Percentiles rank a stretch among this genome's conserved stretches.
Evolutionary conservation across 2,797 vertebrate genomes (phyloP).

Genomic region (Hydrolagus colliei): DNA sequence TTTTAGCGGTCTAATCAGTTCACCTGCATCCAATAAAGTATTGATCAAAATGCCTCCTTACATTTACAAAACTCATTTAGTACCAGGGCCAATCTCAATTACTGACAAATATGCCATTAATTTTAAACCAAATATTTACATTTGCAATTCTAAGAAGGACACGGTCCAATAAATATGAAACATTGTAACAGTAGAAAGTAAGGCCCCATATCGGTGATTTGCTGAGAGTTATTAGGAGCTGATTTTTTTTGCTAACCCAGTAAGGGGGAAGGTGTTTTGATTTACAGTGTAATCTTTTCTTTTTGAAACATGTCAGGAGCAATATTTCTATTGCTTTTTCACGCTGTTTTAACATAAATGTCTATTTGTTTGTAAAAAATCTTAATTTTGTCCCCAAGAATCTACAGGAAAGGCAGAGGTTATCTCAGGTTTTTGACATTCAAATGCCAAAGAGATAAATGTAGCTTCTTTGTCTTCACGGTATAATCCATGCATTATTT

Average conservation of each 20-base stretch:
- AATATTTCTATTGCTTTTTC: not conserved
- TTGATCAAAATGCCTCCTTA: not conserved
- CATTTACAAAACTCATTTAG: not conserved
- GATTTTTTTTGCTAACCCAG: not conserved
- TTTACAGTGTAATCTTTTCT: not conserved
- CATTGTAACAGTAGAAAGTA: not conserved
- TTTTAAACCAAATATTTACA: not conserved
- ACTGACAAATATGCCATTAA: not conserved
- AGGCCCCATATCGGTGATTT: not conserved
- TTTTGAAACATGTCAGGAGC: not conserved
- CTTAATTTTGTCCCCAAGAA: conserved; percentile 30
- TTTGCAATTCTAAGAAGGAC: not conserved
- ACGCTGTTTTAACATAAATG: not conserved
- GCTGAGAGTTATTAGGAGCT: conserved; percentile 2
- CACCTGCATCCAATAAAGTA: not conserved
- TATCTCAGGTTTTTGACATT: conserved; percentile 38
- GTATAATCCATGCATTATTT: conserved; percentile 44
- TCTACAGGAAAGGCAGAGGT: conserved; percentile 31
- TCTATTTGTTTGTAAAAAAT: conserved; percentile 12
- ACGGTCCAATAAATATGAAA: conserved; percentile 3
- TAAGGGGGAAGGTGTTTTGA: not conserved
- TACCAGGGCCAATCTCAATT: not conserved
- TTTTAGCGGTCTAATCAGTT: not conserved
- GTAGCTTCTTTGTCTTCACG: conserved; percentile 38
- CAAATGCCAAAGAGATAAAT: conserved; percentile 39